Evolutionary conservation across 2,113 vertebrate species (phyloP).

Genomic region (Hippocampus comes): DNA sequence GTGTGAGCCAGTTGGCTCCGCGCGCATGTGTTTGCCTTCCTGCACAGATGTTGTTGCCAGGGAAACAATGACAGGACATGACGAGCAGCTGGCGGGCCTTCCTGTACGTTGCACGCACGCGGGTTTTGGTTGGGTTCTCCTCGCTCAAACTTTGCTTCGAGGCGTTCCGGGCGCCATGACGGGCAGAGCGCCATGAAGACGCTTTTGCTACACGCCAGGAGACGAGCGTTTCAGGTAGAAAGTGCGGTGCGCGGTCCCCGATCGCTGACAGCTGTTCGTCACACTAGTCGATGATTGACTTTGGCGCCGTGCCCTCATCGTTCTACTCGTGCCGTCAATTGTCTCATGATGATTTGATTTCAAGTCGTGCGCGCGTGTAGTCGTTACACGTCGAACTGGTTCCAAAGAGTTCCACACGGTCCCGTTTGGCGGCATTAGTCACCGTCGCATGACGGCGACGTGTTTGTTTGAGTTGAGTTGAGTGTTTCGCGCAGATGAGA

Average conservation of each 20-base stretch:
- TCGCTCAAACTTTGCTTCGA: conserved; percentile 16
- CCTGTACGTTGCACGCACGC: conserved; percentile 36
- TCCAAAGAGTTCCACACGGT: background rate
- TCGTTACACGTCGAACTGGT: background rate
- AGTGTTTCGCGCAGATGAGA: background rate
- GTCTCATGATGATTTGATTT: too few relatives aligned
- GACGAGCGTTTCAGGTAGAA: conserved; percentile 51
- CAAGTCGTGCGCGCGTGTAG: too few relatives aligned
- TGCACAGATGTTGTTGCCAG: conserved; percentile 72
- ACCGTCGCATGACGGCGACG: background rate
- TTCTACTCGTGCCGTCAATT: too few relatives aligned
- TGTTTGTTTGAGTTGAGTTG: background rate
- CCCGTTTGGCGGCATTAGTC: background rate
- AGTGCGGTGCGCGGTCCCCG: too few relatives aligned
- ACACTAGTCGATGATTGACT: too few relatives aligned
- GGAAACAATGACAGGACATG: conserved; percentile 73
- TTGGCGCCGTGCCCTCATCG: background rate
- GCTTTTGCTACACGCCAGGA: conserved; percentile 52
- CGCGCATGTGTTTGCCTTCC: conserved; percentile 69
- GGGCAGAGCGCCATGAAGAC: conserved; percentile 50
- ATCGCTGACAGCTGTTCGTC: background rate
- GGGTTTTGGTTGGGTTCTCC: conserved; percentile 18
- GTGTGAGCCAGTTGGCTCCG: conserved; percentile 11
- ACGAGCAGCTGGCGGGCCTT: conserved; percentile 67
- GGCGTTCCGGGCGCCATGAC: conserved; percentile 14